phyloP scores from a whole-genome alignment of 1,140 invertebrate species.

The Ceratosolen solmsi region DNA sequence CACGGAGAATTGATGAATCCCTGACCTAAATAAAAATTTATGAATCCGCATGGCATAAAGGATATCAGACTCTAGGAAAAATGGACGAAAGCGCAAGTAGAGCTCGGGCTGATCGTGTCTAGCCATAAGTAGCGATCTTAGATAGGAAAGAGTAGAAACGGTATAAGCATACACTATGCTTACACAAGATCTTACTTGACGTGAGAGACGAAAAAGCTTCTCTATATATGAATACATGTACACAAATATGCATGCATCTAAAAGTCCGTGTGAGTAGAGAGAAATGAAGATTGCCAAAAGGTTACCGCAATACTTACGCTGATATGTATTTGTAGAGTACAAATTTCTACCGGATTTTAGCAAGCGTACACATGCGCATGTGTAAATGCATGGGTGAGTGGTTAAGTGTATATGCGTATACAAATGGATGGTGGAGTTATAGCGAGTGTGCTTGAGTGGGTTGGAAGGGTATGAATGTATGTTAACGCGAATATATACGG shows the following conservation, averaged over 20 bases:
- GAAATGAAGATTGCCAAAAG: slow-evolving; percentile 22
- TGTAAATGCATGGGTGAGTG: background rate
- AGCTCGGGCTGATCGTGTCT: slow-evolving; percentile 28
- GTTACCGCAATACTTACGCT: background rate
- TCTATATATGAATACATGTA: slow-evolving; percentile 5
- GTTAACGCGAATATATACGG: no score
- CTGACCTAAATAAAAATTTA: slow-evolving; percentile 41
- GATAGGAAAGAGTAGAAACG: slow-evolving; percentile 1
- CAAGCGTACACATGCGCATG: background rate
- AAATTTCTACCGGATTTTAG: background rate
- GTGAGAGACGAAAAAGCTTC: background rate
- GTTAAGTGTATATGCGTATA: no score
- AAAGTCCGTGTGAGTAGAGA: background rate
- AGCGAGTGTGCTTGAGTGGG: no score
- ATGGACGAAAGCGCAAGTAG: background rate
- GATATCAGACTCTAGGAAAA: slow-evolving; percentile 34
- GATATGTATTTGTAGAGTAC: background rate
- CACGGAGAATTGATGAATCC: background rate
- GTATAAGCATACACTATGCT: background rate
- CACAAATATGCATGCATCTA: background rate
- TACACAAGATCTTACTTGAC: background rate
- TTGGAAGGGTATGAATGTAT: no score
- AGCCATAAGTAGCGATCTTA: slow-evolving; percentile 43
- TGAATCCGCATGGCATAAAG: slow-evolving; percentile 27
- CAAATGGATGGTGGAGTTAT: no score